phyloP scores from a whole-genome alignment of 1,140 invertebrate species.

The Zaprionus taronus region DNA sequence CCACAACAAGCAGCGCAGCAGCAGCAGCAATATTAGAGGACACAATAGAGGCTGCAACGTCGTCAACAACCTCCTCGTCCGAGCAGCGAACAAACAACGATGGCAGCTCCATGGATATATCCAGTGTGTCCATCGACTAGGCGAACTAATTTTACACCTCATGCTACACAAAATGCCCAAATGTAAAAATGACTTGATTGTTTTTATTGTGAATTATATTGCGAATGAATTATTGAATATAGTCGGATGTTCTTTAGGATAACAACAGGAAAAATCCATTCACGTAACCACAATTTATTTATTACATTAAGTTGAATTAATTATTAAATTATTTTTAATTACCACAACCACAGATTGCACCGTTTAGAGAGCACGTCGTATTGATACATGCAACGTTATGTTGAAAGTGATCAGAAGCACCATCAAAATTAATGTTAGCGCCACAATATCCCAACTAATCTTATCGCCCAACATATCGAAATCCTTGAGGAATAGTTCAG shows the following conservation, averaged over 20 bases:
- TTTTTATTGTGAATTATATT: slow-evolving; percentile 29
- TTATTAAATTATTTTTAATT: not conserved
- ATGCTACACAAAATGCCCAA: not conserved
- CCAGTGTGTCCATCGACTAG: slow-evolving; percentile 75
- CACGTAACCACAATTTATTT: not conserved
- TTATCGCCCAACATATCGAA: slow-evolving; percentile 82
- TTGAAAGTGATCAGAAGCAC: slow-evolving; percentile 62
- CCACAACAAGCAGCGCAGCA: not conserved
- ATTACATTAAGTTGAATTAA: not conserved
- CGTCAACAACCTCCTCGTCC: slow-evolving; percentile 12
- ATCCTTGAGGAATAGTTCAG: slow-evolving; percentile 85
- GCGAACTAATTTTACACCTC: not conserved
- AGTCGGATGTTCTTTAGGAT: not conserved
- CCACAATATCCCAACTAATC: slow-evolving; percentile 73
- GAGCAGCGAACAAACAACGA: slow-evolving; percentile 64
- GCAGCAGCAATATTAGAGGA: slow-evolving; percentile 1
- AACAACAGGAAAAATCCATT: not conserved
- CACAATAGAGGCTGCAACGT: not conserved
- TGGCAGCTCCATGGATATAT: slow-evolving; percentile 75
- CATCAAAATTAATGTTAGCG: slow-evolving; percentile 51
- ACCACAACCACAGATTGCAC: not conserved
- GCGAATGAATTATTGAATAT: slow-evolving; percentile 17
- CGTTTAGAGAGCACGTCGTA: slow-evolving; percentile 55
- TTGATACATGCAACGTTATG: slow-evolving; percentile 57
- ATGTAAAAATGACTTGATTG: slow-evolving; percentile 16